Conservation (phyloP, 2,888 invertebrate species). For the Phasia obesa region DNA sequence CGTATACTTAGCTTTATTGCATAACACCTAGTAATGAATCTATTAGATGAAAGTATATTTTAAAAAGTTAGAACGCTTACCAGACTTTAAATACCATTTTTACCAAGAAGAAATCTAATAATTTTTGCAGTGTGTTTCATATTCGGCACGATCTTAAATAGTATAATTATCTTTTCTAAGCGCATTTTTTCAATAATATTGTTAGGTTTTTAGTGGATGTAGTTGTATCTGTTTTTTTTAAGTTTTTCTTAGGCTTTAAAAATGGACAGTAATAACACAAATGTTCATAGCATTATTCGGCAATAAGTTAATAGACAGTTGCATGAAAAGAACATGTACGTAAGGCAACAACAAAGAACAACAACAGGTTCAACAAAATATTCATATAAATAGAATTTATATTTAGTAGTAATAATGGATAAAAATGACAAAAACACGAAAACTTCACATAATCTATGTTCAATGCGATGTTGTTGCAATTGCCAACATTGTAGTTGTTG, state of each 20-base stretch:
- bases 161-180: neutral
- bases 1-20: too few species aligned
- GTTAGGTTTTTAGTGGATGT: neutral
- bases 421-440: slow-evolving; percentile 68
- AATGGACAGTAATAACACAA: slow-evolving; percentile 51
- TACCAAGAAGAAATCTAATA: too few species aligned
- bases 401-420: slow-evolving; percentile 59
- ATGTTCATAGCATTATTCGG: slow-evolving; percentile 55
- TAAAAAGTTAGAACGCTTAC: too few species aligned
- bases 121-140: too few species aligned
- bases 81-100: too few species aligned
- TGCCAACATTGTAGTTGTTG: slow-evolving; percentile 3
- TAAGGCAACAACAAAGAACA: slow-evolving; percentile 25
- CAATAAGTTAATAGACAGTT: slow-evolving; percentile 64
- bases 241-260: neutral
- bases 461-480: slow-evolving; percentile 23
- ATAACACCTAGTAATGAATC: too few species aligned
- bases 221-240: slow-evolving; percentile 1
- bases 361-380: slow-evolving; percentile 27
- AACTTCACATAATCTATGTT: slow-evolving; percentile 57
- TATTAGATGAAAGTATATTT: too few species aligned
- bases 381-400: slow-evolving; percentile 40
- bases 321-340: slow-evolving; percentile 56
- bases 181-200: neutral
- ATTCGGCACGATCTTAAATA: too few species aligned